Evolutionary conservation across 2,888 invertebrate species (phyloP), one percentile per base, ranked within the genome.

Genomic region (Hyppa rectilinea): DNA sequence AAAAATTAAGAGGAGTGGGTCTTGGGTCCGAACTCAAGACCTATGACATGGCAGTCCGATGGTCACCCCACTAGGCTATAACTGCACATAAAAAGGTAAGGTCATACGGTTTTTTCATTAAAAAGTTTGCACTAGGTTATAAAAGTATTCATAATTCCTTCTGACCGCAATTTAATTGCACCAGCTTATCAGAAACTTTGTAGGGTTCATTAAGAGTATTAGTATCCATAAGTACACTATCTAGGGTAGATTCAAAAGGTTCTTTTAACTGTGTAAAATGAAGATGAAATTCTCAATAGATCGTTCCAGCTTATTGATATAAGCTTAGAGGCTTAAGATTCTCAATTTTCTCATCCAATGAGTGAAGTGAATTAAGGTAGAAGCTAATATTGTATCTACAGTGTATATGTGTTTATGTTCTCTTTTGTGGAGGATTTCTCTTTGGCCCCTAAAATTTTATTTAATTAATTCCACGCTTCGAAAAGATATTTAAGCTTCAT

Each of bases 311-410:
- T 50, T 50, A 43, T n/a, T n/a, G 5, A 26, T 62, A 40, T 59
- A 26, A 53, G 29, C 53, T 53, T 58, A 79, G 31, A 7, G 49
- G 47, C 43, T 76, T 71, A 64, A 64, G 43, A 45, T 64, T 64
- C 38, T 76, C 55, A 67, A 71, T 78, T 77, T 76, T 61, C 60
- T 64, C 52, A 55, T 60, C 40, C 55, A 67, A 61, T 49, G 56
- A 76, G 34, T 20, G 47, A 56, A 81, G 29, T 52, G 50, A 60
- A 55, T 76, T 56, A 59, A 65, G 65, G 43, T 20, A 59, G 64
- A 40, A 55, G 26, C 34, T 38, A 60, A 71, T 53, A 47, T 31
- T 64, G 26, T 60, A 40, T 56, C 20, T 29, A 43, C 31, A 47
- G 58, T 61, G 63, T 26, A 40, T n/a, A 68, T 65, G 36, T 56